Evolutionary conservation across 1,140 invertebrate genomes (phyloP).

Genomic region (Streblospio benedicti): DNA sequence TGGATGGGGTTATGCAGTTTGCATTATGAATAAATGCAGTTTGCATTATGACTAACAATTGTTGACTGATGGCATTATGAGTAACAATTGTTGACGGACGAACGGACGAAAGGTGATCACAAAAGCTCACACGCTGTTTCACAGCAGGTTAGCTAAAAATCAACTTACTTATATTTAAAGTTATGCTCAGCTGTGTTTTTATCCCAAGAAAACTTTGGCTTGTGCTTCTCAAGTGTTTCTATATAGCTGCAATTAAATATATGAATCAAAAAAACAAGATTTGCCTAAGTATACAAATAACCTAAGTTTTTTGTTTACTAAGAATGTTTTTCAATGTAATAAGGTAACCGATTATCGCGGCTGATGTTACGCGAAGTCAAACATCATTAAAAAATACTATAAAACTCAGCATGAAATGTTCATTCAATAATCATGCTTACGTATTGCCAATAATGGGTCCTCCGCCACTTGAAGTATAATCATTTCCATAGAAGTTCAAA

Average conservation of each 20-base stretch:
- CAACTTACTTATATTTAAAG: constrained; percentile 71
- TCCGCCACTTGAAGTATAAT: constrained; percentile 67
- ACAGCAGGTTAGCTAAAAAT: too few relatives aligned
- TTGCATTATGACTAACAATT: too few relatives aligned
- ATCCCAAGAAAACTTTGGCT: constrained; percentile 68
- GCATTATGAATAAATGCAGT: too few relatives aligned
- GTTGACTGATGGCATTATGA: too few relatives aligned
- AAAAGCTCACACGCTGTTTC: too few relatives aligned
- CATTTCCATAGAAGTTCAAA: constrained; percentile 88
- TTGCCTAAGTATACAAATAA: too few relatives aligned
- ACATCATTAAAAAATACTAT: neutral
- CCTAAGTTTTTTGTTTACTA: too few relatives aligned
- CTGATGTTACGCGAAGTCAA: neutral
- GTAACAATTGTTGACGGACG: too few relatives aligned
- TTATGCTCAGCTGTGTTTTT: constrained; percentile 71
- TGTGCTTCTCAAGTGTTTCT: constrained; percentile 50
- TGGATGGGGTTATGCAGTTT: too few relatives aligned
- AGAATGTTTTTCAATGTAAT: neutral
- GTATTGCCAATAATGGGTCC: constrained; percentile 69
- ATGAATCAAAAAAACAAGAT: constrained; percentile 14
- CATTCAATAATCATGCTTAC: constrained; percentile 54
- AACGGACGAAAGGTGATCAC: too few relatives aligned
- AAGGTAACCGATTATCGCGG: neutral
- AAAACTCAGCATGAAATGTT: neutral
- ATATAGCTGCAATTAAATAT: constrained; percentile 39